Evolutionary conservation across 2,113 vertebrate genomes (phyloP).

Genomic region (Sprattus sprattus): DNA sequence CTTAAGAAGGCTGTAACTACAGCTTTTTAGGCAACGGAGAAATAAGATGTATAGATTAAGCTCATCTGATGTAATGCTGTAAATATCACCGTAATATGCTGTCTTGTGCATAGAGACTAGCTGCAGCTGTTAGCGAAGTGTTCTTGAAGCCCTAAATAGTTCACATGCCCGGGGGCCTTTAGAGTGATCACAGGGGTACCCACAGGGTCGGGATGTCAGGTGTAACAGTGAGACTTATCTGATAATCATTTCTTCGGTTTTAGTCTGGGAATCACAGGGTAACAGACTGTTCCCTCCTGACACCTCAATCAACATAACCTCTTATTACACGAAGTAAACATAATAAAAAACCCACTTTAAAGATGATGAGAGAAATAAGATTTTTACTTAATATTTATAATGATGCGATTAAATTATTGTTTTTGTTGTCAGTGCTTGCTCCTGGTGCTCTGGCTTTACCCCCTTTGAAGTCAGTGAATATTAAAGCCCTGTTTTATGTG

Average conservation of each 20-base stretch:
- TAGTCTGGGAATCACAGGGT: constrained; percentile 8
- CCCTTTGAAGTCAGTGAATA: constrained; percentile 73
- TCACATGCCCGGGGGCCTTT: background rate
- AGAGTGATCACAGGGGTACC: background rate
- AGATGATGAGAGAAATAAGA: constrained; percentile 56
- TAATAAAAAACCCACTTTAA: constrained; percentile 57
- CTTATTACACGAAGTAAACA: constrained; percentile 59
- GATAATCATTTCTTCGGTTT: constrained; percentile 23
- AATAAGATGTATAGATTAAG: background rate
- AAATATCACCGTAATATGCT: no score
- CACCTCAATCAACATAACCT: constrained; percentile 52
- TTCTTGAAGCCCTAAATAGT: background rate
- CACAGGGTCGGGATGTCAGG: background rate
- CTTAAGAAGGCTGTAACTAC: background rate
- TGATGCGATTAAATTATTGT: constrained; percentile 72
- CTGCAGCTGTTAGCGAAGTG: background rate
- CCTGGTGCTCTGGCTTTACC: constrained; percentile 56
- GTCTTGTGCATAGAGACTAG: background rate
- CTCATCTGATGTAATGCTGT: background rate
- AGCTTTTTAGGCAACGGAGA: background rate
- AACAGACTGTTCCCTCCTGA: constrained; percentile 26
- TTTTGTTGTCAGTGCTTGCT: constrained; percentile 63
- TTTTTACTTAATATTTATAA: constrained; percentile 72
- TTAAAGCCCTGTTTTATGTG: constrained; percentile 78
- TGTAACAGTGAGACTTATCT: constrained; percentile 2